Percentiles rank a stretch among this genome's conserved stretches.
These are phyloP conservation scores for Epinotia brunnichana DNA, from an alignment of 2,888 invertebrate species.

Conservation along the genomic window DNA sequence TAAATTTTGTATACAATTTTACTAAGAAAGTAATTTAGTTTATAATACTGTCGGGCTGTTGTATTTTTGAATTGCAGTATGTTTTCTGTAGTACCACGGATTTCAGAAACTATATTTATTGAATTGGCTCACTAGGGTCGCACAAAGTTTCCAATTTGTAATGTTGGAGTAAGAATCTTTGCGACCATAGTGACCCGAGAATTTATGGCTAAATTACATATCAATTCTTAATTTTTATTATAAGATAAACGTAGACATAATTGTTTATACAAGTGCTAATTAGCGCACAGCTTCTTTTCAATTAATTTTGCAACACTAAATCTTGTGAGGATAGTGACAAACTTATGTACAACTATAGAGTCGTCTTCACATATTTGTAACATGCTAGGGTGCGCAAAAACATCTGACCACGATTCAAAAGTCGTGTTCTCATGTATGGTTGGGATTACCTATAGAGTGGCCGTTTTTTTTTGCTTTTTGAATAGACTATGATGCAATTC, in stretches of 20 bases:
- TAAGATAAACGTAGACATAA: slow-evolving; percentile 1
- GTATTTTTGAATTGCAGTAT: slow-evolving; percentile 23
- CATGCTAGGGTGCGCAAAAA: background rate
- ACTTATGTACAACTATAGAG: no score
- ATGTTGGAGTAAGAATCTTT: background rate
- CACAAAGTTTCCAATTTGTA: background rate
- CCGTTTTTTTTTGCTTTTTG: no score
- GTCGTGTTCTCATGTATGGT: background rate
- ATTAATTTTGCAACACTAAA: background rate
- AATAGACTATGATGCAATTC: no score
- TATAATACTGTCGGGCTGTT: slow-evolving; percentile 20
- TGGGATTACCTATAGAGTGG: no score
- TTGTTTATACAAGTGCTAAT: slow-evolving; percentile 8
- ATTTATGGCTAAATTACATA: slow-evolving; percentile 18
- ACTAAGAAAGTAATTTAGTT: slow-evolving; percentile 38
- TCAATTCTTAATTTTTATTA: slow-evolving; percentile 17
- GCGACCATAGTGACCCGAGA: slow-evolving; percentile 24
- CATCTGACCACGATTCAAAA: background rate
- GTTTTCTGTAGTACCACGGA: background rate
- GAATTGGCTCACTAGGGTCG: slow-evolving; percentile 22
- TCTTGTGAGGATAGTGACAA: no score
- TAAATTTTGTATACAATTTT: slow-evolving; percentile 28
- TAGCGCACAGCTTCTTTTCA: background rate
- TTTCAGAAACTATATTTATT: slow-evolving; percentile 3
- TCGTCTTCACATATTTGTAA: no score